phyloP scores from a whole-genome alignment of 2,797 vertebrate genomes.

The Bovichtus diacanthus region DNA sequence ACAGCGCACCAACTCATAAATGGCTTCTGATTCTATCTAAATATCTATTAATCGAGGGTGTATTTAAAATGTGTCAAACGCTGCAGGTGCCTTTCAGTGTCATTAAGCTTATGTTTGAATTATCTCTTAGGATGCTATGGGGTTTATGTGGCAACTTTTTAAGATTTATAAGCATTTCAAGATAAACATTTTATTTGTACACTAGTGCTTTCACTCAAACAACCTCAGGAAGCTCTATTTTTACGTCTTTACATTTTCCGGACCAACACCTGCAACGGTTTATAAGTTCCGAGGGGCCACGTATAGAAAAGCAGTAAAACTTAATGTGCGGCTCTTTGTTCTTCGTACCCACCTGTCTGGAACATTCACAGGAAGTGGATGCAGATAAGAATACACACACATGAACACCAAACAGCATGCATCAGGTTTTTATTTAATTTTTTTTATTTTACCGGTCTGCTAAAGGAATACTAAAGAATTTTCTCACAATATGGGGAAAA shows the following conservation, averaged over 20 bases:
- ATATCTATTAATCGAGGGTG: constrained; percentile 38
- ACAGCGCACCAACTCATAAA: not conserved
- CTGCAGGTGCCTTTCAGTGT: constrained; percentile 3
- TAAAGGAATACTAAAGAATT: no score
- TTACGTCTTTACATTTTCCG: not conserved
- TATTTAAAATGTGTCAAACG: constrained; percentile 54
- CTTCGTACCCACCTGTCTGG: constrained; percentile 5
- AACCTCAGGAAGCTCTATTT: not conserved
- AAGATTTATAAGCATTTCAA: not conserved
- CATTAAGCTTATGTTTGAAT: constrained; percentile 5
- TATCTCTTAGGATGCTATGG: not conserved
- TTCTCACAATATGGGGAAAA: not conserved
- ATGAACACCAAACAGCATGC: not conserved
- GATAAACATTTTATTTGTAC: not conserved
- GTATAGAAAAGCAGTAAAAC: constrained; percentile 39
- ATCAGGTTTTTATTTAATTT: not conserved
- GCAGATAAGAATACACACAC: not conserved
- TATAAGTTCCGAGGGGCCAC: not conserved
- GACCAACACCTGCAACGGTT: not conserved
- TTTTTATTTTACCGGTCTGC: not conserved
- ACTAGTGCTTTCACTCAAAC: not conserved
- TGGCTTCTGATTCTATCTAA: not conserved
- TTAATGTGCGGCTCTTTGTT: constrained; percentile 19
- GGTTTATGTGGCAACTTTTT: not conserved
- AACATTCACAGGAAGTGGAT: not conserved